phyloP scores from a whole-genome alignment of 2,888 invertebrate species.

The Erebia epiphron region DNA sequence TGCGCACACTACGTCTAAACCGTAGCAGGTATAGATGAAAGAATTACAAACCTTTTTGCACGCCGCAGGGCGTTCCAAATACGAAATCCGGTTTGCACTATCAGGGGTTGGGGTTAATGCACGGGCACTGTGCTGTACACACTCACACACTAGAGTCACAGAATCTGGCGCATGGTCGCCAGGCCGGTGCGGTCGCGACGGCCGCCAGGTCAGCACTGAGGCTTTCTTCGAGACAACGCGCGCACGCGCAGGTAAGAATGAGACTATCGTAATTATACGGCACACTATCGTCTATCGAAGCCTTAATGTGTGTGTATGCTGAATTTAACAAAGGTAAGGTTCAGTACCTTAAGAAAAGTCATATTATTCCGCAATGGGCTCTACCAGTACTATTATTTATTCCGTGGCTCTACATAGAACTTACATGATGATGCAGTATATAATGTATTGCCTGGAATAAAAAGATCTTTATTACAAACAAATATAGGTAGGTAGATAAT shows the following conservation, averaged over 20 bases:
- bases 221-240: slow-evolving; percentile 73
- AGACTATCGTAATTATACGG: slow-evolving; percentile 61
- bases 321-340: slow-evolving; percentile 45
- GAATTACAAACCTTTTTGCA: slow-evolving; percentile 66
- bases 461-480: too few species aligned
- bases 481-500: too few species aligned
- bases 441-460: not conserved
- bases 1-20: slow-evolving; percentile 52
- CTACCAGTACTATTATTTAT: too few species aligned
- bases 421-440: not conserved
- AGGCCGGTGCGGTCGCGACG: slow-evolving; percentile 74
- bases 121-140: slow-evolving; percentile 76
- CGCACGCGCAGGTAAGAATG: slow-evolving; percentile 71
- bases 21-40: slow-evolving; percentile 43
- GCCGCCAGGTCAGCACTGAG: slow-evolving; percentile 76
- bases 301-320: slow-evolving; percentile 48
- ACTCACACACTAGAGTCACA: slow-evolving; percentile 78
- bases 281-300: slow-evolving; percentile 48
- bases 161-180: slow-evolving; percentile 71
- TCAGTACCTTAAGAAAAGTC: slow-evolving; percentile 32
- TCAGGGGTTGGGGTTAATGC: slow-evolving; percentile 79
- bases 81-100: slow-evolving; percentile 79
- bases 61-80: slow-evolving; percentile 70
- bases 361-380: not conserved
- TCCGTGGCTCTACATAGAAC: too few species aligned